phyloP scores from a whole-genome alignment of 2,888 invertebrate genomes.

The Eilema griseolum region DNA sequence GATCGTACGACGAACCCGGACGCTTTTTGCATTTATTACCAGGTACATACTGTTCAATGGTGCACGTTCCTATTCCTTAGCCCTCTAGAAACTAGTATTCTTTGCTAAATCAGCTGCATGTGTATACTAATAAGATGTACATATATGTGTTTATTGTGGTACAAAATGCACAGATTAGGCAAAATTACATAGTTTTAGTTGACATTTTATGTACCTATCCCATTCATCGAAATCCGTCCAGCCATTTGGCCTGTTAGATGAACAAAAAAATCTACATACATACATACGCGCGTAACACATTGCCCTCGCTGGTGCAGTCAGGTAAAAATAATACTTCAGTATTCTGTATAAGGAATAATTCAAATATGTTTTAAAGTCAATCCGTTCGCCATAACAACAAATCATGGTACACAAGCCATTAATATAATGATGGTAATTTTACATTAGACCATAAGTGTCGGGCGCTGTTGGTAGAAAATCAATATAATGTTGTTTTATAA shows the following conservation, averaged over 20 bases:
- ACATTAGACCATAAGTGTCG: slow-evolving; percentile 49
- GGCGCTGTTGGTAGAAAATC: slow-evolving; percentile 31
- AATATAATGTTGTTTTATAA: slow-evolving; percentile 1
- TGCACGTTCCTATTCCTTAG: slow-evolving; percentile 8
- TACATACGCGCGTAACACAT: too few relatives aligned
- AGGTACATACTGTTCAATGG: slow-evolving; percentile 43
- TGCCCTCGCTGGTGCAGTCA: too few relatives aligned
- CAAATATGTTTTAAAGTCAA: slow-evolving; percentile 27
- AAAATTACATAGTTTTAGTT: too few relatives aligned
- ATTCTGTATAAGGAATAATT: slow-evolving; percentile 17
- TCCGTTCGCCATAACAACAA: slow-evolving; percentile 56
- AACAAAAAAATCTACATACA: too few relatives aligned
- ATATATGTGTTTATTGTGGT: too few relatives aligned
- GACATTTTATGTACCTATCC: too few relatives aligned
- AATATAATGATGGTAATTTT: slow-evolving; percentile 61
- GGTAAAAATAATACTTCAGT: background rate
- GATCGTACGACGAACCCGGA: slow-evolving; percentile 78
- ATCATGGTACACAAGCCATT: slow-evolving; percentile 55
- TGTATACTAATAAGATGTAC: too few relatives aligned
- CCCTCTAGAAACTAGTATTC: slow-evolving; percentile 4
- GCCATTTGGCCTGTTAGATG: too few relatives aligned
- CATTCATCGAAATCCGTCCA: too few relatives aligned
- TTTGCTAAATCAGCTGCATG: background rate
- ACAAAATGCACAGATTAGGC: background rate
- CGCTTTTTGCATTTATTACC: slow-evolving; percentile 62